Percentiles rank a stretch among this genome's conserved stretches.
Evolutionary conservation across 2,888 invertebrate species (phyloP).

Genomic region (Galerucella pusilla): DNA sequence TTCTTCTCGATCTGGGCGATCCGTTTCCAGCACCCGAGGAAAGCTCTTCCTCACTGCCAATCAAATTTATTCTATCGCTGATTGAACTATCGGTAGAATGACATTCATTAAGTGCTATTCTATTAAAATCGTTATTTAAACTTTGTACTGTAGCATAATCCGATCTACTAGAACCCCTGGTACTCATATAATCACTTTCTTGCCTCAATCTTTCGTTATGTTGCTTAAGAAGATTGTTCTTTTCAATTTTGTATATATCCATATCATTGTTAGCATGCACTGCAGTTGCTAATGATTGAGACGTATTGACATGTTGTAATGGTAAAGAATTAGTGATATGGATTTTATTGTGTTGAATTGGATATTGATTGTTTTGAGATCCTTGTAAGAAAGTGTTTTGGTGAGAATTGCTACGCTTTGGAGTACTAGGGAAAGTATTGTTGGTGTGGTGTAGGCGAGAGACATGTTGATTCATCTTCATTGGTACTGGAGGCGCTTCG

Average conservation of each 20-base stretch:
- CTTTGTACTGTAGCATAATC: conserved; percentile 54
- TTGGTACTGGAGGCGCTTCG: conserved; percentile 69
- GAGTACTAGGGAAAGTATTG: conserved; percentile 62
- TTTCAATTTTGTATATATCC: conserved; percentile 60
- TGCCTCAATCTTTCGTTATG: conserved; percentile 63
- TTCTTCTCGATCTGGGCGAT: conserved; percentile 67
- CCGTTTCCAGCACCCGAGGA: conserved; percentile 68
- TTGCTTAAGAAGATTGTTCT: conserved; percentile 58
- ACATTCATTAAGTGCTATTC: conserved; percentile 65
- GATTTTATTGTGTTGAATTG: conserved; percentile 62
- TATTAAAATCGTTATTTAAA: conserved; percentile 54
- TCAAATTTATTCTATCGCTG: conserved; percentile 63
- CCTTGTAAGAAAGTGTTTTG: conserved; percentile 58
- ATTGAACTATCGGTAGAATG: conserved; percentile 69
- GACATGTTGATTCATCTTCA: conserved; percentile 58
- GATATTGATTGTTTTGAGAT: conserved; percentile 57
- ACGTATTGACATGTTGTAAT: conserved; percentile 62
- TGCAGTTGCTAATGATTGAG: conserved; percentile 61
- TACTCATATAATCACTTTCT: conserved; percentile 65
- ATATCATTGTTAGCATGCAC: conserved; percentile 62
- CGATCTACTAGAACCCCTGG: conserved; percentile 38
- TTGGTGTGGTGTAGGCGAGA: conserved; percentile 49
- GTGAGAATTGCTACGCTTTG: conserved; percentile 61
- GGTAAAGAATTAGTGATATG: conserved; percentile 65
- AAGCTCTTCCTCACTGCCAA: conserved; percentile 69